A percentile compares a stretch with the other conserved stretches of the same genome.
Conservation (phyloP, 2,888 invertebrate species). For the Drosophila kambysellisi region DNA sequence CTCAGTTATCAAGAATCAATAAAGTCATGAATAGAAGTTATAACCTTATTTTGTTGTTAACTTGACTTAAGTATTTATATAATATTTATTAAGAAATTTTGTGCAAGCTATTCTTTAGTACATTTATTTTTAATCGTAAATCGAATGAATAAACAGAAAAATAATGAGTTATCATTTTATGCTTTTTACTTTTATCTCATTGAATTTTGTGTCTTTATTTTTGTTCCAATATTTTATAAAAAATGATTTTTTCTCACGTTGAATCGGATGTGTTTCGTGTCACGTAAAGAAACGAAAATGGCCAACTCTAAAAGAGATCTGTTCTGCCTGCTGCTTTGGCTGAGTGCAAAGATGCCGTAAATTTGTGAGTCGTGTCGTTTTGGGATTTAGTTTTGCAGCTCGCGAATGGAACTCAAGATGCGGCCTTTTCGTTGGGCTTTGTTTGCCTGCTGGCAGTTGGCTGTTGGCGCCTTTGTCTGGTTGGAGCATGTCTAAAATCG, state of each 20-base stretch:
- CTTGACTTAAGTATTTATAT: neutral
- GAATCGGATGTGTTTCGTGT: neutral
- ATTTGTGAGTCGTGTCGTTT: conserved; percentile 53
- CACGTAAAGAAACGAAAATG: neutral
- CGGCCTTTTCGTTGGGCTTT: conserved; percentile 1
- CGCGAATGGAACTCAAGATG: neutral
- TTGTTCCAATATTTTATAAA: neutral
- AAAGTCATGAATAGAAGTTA: neutral
- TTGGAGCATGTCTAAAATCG: neutral
- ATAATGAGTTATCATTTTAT: neutral
- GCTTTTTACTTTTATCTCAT: neutral
- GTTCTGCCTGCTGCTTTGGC: conserved; percentile 21
- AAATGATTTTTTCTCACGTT: neutral
- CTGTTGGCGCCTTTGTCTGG: neutral
- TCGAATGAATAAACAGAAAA: neutral
- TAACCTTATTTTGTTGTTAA: neutral
- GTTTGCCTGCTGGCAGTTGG: neutral
- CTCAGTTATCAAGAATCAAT: neutral
- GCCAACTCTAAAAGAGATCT: conserved; percentile 4
- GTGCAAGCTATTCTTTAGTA: neutral
- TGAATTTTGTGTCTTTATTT: neutral
- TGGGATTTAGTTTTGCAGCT: conserved; percentile 23
- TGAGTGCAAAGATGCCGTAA: conserved; percentile 61
- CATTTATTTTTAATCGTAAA: neutral
- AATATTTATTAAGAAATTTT: neutral